Base-by-base conservation (phyloP, 2,797 vertebrate genomes). In the Scolopax bukidnonensis region DNA sequence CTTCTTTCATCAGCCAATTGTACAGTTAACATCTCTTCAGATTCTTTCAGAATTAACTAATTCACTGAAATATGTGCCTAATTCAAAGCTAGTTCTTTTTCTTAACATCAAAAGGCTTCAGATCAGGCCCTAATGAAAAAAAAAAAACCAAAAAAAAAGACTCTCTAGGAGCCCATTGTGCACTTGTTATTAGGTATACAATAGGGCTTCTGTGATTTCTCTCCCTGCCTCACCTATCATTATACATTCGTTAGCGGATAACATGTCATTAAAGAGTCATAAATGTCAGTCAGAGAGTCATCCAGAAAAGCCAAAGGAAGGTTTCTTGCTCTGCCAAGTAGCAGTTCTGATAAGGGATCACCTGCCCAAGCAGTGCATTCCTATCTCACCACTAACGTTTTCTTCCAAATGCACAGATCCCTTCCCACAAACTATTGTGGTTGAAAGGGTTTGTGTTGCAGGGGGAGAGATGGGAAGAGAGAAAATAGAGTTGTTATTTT, bases 291-390 rank as follows among this genome's bases (percentile, higher is more conserved):
- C 75, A 82, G 41, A 75, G 13, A 71, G 41, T 73, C 90, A 78
- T 38, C 76, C 71, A 70, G 60, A 74, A 91, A 47, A 94, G 69
- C 82, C 78, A 61, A 77, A 94, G 73, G 65, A 91, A 76, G n/a
- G 84, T 67, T 93, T 78, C 77, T 56, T 45, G 60, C 41, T 38
- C 65, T 93, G 94, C 69, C 89, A 95, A 87, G 76, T 12, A 83
- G 65, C 19, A 95, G 43, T 13, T 91, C 79, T 92, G 92, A 95
- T 91, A 94, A 95, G 84, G 30, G 30, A 87, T 84, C 87, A 92
- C 87, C 93, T 95, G 80, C 51, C 84, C 33, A 53, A 84, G 76
- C 47, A 56, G 16, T 8, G 25, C 74, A 78, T 81, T 95, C 93
- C 79, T 81, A 32, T 36, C 65, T 83, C 79, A 48, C 71, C 53